Conservation (phyloP, 2,797 vertebrate genomes). For the Mus caroli region DNA sequence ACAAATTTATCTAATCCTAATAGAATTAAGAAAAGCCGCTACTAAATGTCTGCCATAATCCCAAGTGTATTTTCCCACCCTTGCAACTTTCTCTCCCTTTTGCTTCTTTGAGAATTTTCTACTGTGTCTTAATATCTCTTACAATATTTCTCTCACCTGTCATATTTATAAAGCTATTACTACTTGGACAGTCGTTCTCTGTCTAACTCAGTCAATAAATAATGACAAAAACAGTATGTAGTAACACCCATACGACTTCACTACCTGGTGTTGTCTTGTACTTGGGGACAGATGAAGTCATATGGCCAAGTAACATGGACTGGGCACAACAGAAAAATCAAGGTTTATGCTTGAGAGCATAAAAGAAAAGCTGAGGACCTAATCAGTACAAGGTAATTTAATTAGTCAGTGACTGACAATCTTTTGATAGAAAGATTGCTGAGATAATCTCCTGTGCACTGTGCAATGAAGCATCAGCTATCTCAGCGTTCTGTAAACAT, state of each 20-base stretch:
- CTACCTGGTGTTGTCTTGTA: not conserved
- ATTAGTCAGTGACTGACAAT: not conserved
- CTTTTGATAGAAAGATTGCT: not conserved
- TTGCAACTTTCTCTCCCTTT: constrained; percentile 10
- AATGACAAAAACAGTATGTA: too few relatives aligned
- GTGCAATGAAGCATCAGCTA: not conserved
- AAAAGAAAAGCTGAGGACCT: not conserved
- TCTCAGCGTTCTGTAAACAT: not conserved
- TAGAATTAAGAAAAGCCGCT: constrained; percentile 31
- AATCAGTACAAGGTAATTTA: not conserved
- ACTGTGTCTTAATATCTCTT: not conserved
- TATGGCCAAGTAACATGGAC: not conserved
- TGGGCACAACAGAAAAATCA: constrained; percentile 17
- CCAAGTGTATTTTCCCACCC: not conserved
- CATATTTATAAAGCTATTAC: constrained; percentile 4
- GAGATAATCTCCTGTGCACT: not conserved
- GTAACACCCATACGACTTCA: not conserved
- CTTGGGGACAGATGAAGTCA: not conserved
- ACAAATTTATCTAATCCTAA: not conserved
- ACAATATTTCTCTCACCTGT: constrained; percentile 1
- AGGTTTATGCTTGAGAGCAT: not conserved
- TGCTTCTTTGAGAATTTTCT: not conserved
- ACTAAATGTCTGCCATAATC: not conserved
- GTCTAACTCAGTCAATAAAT: constrained; percentile 4
- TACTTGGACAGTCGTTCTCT: not conserved